These are phyloP conservation scores for Hymenopus coronatus DNA, from an alignment of 2,888 invertebrate genomes.

Conservation along the genomic window DNA sequence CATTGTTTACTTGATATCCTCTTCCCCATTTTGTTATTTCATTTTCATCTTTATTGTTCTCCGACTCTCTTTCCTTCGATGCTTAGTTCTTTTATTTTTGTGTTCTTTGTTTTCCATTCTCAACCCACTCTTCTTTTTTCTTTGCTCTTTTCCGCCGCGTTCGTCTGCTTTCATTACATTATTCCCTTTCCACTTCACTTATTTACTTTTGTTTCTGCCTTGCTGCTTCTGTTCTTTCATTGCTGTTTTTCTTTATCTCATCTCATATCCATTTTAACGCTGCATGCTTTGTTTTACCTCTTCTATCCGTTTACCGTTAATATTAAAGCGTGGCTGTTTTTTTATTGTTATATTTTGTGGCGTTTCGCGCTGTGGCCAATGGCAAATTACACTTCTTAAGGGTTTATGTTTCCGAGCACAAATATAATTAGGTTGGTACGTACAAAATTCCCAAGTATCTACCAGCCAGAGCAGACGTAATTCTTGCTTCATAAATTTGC, in stretches of 20 bases:
- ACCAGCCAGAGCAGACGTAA: no score
- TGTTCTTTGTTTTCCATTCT: neutral
- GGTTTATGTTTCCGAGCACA: neutral
- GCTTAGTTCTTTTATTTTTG: neutral
- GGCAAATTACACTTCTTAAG: neutral
- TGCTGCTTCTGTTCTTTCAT: no score
- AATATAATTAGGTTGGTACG: no score
- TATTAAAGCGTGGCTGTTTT: neutral
- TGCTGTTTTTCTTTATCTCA: neutral
- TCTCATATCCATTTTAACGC: neutral
- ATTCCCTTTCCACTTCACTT: neutral
- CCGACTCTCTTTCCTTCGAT: neutral
- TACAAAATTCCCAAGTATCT: no score
- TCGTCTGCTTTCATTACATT: neutral
- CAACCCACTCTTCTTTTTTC: no score
- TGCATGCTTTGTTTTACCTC: neutral
- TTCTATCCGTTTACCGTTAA: neutral
- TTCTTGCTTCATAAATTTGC: no score
- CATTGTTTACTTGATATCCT: no score
- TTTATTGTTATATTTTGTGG: neutral
- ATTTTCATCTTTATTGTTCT: neutral
- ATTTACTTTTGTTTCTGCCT: neutral
- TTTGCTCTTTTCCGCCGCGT: neutral
- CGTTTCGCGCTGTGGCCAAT: neutral
- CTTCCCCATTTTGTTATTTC: no score